Conservation (phyloP, 1,140 invertebrate genomes). For the Augochlora pura region DNA sequence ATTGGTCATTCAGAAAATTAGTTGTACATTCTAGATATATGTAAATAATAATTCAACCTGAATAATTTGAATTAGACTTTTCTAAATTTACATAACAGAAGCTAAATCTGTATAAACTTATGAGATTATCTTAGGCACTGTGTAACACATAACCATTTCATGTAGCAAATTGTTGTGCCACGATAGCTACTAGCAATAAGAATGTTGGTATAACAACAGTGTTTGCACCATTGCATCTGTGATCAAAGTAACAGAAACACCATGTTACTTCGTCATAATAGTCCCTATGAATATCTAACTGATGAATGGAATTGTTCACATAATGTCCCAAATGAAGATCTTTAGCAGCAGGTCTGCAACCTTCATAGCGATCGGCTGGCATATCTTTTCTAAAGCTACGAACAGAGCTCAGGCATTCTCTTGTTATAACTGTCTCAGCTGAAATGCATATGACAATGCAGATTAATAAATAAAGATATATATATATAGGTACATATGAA, state of each 20-base stretch:
- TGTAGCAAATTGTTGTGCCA: constrained; percentile 50
- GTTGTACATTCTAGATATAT: not conserved
- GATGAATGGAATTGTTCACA: constrained; percentile 92
- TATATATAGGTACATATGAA: not conserved
- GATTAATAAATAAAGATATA: not conserved
- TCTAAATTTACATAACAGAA: not conserved
- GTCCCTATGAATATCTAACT: constrained; percentile 91
- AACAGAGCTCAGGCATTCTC: constrained; percentile 92
- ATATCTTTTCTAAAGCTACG: constrained; percentile 90
- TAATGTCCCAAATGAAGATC: constrained; percentile 91
- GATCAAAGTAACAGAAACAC: constrained; percentile 95
- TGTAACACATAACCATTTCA: not conserved
- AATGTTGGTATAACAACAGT: constrained; percentile 59
- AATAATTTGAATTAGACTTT: not conserved
- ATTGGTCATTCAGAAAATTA: not conserved
- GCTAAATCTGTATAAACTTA: not conserved
- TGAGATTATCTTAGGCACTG: not conserved
- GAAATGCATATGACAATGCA: constrained; percentile 55
- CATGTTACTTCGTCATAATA: constrained; percentile 92
- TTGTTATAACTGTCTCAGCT: constrained; percentile 90
- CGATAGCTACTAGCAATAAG: constrained; percentile 42
- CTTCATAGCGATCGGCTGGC: constrained; percentile 95
- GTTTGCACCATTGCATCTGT: constrained; percentile 88
- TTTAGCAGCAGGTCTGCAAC: constrained; percentile 89
- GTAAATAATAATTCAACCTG: no score